A percentile compares a stretch with the other conserved stretches of the same genome.
These are phyloP conservation scores for Chelmon rostratus DNA, from an alignment of 2,797 vertebrate species.

Conservation along the genomic window DNA sequence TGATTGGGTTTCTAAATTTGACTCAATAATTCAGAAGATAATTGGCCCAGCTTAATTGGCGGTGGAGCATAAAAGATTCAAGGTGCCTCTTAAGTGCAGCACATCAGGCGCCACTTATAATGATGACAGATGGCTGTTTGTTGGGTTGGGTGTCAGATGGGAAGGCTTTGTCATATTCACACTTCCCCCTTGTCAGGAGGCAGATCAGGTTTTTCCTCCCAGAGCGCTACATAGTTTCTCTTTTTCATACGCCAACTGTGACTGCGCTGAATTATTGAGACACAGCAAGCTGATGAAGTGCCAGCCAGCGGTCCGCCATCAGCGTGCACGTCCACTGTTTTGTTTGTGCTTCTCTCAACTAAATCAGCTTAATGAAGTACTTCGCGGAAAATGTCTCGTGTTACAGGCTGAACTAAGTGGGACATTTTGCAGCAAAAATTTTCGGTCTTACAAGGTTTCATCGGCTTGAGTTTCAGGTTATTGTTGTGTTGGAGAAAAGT, in stretches of 20 bases:
- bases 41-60: slow-evolving; percentile 85
- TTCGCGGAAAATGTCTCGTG: slow-evolving; percentile 61
- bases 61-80: slow-evolving; percentile 86
- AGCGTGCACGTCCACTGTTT: slow-evolving; percentile 48
- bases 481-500: not conserved
- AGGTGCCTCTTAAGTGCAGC: slow-evolving; percentile 83
- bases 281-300: slow-evolving; percentile 61
- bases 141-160: slow-evolving; percentile 83
- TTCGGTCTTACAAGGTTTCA: slow-evolving; percentile 20
- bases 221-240: slow-evolving; percentile 78
- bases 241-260: slow-evolving; percentile 79
- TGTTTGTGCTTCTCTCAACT: slow-evolving; percentile 57
- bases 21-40: slow-evolving; percentile 86
- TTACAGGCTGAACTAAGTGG: slow-evolving; percentile 47
- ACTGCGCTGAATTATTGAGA: slow-evolving; percentile 81
- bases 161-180: slow-evolving; percentile 85
- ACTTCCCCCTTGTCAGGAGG: slow-evolving; percentile 79
- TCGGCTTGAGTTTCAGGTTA: slow-evolving; percentile 1
- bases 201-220: slow-evolving; percentile 82
- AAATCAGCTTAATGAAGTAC: slow-evolving; percentile 60
- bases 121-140: slow-evolving; percentile 88
- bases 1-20: slow-evolving; percentile 79
- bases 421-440: slow-evolving; percentile 23
- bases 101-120: slow-evolving; percentile 86
- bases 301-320: slow-evolving; percentile 47